A percentile compares a stretch with the other conserved stretches of the same genome.
These are phyloP conservation scores for Coregonus ussuriensis DNA, from an alignment of 2,797 vertebrate species.

Conservation along the genomic window DNA sequence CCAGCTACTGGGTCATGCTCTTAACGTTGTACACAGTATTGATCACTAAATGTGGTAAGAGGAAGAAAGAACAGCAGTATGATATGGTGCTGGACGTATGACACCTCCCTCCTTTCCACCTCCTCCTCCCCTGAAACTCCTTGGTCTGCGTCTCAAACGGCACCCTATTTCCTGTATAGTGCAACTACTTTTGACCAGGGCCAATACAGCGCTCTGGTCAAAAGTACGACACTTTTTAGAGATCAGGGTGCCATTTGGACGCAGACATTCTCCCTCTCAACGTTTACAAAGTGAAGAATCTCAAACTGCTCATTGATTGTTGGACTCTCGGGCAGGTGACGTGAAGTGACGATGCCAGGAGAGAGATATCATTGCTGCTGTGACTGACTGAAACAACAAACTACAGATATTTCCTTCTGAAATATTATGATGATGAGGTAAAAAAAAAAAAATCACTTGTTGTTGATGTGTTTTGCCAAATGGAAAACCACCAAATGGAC, in stretches of 20 bases:
- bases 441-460: conserved; percentile 26
- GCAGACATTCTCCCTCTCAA: conserved; percentile 38
- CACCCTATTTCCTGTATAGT: not conserved
- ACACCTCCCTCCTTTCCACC: conserved; percentile 37
- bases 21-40: conserved; percentile 93
- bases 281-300: conserved; percentile 79
- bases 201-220: not conserved
- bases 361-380: conserved; percentile 95
- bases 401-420: conserved; percentile 71
- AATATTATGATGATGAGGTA: conserved; percentile 46
- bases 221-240: not conserved
- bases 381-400: conserved; percentile 89
- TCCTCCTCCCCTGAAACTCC: not conserved
- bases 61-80: conserved; percentile 93
- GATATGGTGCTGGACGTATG: conserved; percentile 98
- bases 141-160: not conserved
- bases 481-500: conserved; percentile 76
- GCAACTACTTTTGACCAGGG: not conserved
- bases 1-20: conserved; percentile 97
- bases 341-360: conserved; percentile 78
- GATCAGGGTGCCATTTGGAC: not conserved
- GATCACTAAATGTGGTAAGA: conserved; percentile 94
- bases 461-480: conserved; percentile 52
- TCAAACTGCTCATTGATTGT: conserved; percentile 65
- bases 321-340: conserved; percentile 71